Evolutionary conservation across 1,140 invertebrate genomes (phyloP).

Genomic region (Mizuhopecten yessoensis): DNA sequence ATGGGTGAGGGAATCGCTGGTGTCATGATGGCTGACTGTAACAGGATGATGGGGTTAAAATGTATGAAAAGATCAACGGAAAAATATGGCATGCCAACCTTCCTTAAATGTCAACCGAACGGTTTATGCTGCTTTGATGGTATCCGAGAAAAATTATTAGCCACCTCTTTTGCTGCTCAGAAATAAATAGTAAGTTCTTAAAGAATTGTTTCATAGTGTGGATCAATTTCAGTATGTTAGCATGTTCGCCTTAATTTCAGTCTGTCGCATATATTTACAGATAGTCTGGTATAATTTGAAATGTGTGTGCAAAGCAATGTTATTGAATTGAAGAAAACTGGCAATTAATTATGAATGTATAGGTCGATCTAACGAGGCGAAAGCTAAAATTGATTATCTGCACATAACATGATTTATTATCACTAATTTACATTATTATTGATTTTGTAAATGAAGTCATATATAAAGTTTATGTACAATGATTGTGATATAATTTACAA

Average conservation of each 20-base stretch:
- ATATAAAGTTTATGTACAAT: too few species aligned
- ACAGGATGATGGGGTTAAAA: constrained; percentile 8
- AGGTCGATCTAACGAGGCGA: too few species aligned
- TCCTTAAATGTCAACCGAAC: neutral
- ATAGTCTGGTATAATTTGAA: neutral
- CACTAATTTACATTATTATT: too few species aligned
- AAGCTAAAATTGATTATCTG: too few species aligned
- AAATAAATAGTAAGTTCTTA: neutral
- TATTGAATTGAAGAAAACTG: neutral
- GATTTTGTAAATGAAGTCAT: too few species aligned
- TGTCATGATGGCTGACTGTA: constrained; percentile 12
- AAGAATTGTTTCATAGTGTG: neutral
- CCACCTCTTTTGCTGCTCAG: neutral
- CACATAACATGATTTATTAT: too few species aligned
- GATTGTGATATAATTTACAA: too few species aligned
- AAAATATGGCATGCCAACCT: neutral
- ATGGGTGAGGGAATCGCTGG: neutral
- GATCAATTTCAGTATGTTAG: neutral
- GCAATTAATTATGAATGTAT: neutral
- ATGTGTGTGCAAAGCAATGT: too few species aligned
- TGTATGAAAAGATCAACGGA: neutral
- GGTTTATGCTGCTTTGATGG: neutral
- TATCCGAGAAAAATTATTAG: constrained; percentile 23
- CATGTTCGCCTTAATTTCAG: neutral
- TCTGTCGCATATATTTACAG: neutral